These are phyloP conservation scores for Sarcophaga peregrina DNA, from an alignment of 1,140 invertebrate species.

Conservation along the genomic window DNA sequence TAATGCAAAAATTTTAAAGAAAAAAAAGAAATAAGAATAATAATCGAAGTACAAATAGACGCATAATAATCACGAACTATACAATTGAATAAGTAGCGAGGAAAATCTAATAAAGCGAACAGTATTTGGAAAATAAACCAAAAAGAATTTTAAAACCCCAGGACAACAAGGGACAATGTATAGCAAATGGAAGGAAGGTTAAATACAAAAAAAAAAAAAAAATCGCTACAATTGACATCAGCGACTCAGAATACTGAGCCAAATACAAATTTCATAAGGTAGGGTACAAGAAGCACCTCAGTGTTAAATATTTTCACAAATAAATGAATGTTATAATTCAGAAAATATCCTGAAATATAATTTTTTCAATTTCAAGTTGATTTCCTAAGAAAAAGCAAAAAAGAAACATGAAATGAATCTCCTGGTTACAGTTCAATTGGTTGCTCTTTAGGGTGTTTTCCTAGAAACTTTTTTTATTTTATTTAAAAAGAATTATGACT, in stretches of 20 bases:
- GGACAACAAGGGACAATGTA: no score
- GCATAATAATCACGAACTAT: no score
- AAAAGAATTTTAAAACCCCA: background rate
- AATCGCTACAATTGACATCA: no score
- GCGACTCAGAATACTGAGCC: no score
- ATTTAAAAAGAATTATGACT: background rate
- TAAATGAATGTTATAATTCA: background rate
- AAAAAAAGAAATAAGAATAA: background rate
- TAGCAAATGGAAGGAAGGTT: no score
- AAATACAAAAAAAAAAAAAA: no score
- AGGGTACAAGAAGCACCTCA: background rate
- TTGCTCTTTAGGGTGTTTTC: constrained; percentile 26
- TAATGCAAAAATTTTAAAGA: background rate
- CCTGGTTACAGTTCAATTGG: constrained; percentile 16
- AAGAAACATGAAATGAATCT: background rate
- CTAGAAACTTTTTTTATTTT: background rate
- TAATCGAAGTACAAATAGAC: no score
- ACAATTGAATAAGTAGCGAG: background rate
- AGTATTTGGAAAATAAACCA: background rate
- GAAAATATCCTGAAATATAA: background rate
- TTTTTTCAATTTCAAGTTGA: background rate
- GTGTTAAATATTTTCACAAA: background rate
- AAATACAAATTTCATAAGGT: background rate
- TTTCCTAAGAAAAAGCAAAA: background rate
- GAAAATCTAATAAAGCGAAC: background rate